phyloP scores from a whole-genome alignment of 1,140 invertebrate genomes.

The Pseudobourletiella spinata region DNA sequence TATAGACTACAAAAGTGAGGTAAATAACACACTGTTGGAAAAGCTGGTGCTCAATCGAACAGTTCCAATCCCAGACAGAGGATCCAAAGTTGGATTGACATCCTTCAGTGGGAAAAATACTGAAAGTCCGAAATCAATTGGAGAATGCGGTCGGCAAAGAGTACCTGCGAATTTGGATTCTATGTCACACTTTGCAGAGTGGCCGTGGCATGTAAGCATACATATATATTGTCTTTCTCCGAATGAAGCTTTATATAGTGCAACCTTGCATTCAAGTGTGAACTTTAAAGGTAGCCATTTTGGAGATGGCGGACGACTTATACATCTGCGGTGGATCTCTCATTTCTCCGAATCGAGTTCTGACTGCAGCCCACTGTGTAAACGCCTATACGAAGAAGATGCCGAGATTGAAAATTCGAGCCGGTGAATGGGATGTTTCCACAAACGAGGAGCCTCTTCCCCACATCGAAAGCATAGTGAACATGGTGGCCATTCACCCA shows the following conservation, averaged over 20 bases:
- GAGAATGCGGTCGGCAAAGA: constrained; percentile 1
- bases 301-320: constrained; percentile 43
- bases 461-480: constrained; percentile 39
- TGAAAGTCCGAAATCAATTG: not conserved
- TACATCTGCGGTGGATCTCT: constrained; percentile 28
- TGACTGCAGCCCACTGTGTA: constrained; percentile 33
- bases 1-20: constrained; percentile 30
- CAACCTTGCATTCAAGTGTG: too few relatives aligned
- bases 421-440: constrained; percentile 47
- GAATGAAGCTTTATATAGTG: too few relatives aligned
- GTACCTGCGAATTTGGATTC: constrained; percentile 12
- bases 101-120: too few relatives aligned
- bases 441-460: constrained; percentile 38
- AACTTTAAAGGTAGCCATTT: constrained; percentile 42
- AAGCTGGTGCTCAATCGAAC: not conserved
- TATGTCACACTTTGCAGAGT: constrained; percentile 42
- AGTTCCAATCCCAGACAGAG: not conserved
- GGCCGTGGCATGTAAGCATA: constrained; percentile 46
- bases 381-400: constrained; percentile 37
- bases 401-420: constrained; percentile 41
- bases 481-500: constrained; percentile 37
- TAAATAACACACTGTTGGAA: not conserved
- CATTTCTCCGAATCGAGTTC: constrained; percentile 14
- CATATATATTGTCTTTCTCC: too few relatives aligned
- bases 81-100: too few relatives aligned